Evolutionary conservation across 1,140 invertebrate genomes (phyloP), one percentile per base, ranked within the genome.

Genomic region (Yoshiicerus persimilis): DNA sequence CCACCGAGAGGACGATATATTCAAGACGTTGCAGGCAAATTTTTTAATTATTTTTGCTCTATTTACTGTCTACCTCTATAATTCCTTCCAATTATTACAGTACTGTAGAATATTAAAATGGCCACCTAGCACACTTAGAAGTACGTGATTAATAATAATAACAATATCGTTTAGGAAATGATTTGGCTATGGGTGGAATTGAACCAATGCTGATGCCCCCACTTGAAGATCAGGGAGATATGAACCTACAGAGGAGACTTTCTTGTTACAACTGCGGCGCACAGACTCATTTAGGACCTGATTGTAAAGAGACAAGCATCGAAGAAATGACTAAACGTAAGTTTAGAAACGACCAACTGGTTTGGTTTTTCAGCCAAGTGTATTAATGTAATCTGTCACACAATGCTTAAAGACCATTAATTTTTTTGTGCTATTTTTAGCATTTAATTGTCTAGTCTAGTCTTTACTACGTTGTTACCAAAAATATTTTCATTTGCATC

Each of bases 281-380:
- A 36, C 93, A 94, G 80, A 95, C 93, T 86, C 97, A 98, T 92
- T 93, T 94, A n/a, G 96, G 96, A 1, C 92, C 94, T 88, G 97
- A 97, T 47, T 98, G 97, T 92, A 95, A 96, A 89, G 96, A 97
- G 92, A 95, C 95, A 86, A 96, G 96, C 9, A 97, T 97, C 94
- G 97, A 98, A 92, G 96, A 97, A 92, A 95, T 97, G 91, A 97
- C 96, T n/a, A 94, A 93, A 90, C 92, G 90, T 90, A 86, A 89
- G 86, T 87, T 75, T 16, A n/a, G 47, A n/a, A 56, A n/a, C 47
- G 47, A 56, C 4, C 47, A 56, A 56, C 20, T 56, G n/a, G 20
- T 56, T 56, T 56, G 47, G 47, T 56, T 56, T 56, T 56, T n/a
- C 47, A 56, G 47, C 20, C 47, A 56, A 56, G 47, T 56, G 47